Evolutionary conservation across 2,888 invertebrate species (phyloP), one percentile per base, ranked within the genome.

Genomic region (Ornithoptera priamus): DNA sequence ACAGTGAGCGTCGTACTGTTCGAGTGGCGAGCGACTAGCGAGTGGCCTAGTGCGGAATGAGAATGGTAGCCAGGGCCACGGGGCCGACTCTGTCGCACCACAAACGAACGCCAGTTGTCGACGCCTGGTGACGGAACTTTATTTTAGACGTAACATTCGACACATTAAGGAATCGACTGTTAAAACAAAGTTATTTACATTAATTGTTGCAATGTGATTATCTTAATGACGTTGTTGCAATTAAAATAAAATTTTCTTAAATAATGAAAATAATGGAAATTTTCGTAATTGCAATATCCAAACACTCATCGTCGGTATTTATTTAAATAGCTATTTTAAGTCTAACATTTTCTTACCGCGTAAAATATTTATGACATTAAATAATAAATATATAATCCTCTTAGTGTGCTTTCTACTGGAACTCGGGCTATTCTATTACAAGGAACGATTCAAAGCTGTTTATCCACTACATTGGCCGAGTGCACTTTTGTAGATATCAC

Each of bases 21-120:
- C 85, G 88, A 84, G 80, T 86, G 80, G 81, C 85, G 85, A 84
- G 83, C 87, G 82, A 89, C 90, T 89, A 85, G 75, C 84, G 82
- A 80, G 79, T 77, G 80, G 77, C 73, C 80, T 79, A 80, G 80
- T 78, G 81, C 61, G 79, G 73, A 72, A 72, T 64, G 65, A 76
- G 72, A 74, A 75, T 78, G 75, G 81, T 78, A 76, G 75, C 76
- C 76, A 74, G 72, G 71, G 68, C 76, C 75, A 30, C 30, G 74
- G 73, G 71, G 62, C 65, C 63, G 68, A 64, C 69, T 70, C 71
- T 71, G 68, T 71, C 68, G 69, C 72, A 58, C 57, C 57, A 61
- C 60, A 67, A 69, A 65, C 70, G 61, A 74, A 72, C 73, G 56
- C 50, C 72, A 69, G 72, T 72, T 58, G 65, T 65, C 67, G 67